A percentile compares a stretch with the other conserved stretches of the same genome.
Evolutionary conservation across 2,113 vertebrate genomes (phyloP).

Genomic region (Rissa tridactyla): DNA sequence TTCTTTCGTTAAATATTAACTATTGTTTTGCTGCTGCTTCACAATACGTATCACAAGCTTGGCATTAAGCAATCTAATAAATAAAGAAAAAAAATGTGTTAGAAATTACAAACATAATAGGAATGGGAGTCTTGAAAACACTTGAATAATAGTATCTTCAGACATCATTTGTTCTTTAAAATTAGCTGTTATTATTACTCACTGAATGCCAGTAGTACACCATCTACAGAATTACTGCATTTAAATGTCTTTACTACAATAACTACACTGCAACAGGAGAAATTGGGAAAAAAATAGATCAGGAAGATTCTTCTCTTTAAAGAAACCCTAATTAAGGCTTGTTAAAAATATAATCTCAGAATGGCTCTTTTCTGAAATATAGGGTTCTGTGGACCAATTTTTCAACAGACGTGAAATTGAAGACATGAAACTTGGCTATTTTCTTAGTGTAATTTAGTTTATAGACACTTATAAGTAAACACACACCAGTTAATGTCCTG

Average conservation of each 20-base stretch:
- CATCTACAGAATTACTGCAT: neutral
- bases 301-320: neutral
- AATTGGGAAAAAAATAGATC: neutral
- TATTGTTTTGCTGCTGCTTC: neutral
- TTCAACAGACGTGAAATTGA: neutral
- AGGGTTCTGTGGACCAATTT: neutral
- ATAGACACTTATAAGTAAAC: neutral
- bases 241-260: neutral
- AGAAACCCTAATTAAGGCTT: neutral
- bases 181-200: neutral
- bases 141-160: neutral
- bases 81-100: neutral
- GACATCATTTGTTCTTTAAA: neutral
- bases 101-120: neutral
- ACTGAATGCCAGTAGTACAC: neutral
- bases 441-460: neutral
- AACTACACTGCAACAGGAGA: neutral
- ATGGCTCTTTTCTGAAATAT: neutral
- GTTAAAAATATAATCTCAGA: neutral
- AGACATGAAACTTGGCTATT: neutral
- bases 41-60: neutral
- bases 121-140: neutral
- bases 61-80: neutral
- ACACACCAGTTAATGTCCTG: neutral
- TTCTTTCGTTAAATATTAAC: neutral